Evolutionary conservation across 2,797 vertebrate species (phyloP).

Genomic region (Parauchenoglanis punctatus): DNA sequence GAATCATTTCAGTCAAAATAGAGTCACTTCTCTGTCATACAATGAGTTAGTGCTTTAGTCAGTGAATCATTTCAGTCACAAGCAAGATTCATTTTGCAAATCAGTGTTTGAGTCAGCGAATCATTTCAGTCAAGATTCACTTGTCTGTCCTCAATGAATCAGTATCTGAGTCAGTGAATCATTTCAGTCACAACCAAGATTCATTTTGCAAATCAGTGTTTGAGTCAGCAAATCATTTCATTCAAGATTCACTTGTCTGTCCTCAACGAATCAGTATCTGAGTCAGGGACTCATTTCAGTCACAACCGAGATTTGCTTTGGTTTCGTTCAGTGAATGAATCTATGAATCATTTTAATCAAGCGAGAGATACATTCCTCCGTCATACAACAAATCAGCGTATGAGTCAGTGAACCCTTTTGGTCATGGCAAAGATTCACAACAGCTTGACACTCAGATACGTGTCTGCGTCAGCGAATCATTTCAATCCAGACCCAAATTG

Average conservation of each 20-base stretch:
- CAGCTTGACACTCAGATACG: background rate
- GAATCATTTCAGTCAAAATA: background rate
- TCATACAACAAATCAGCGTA: background rate
- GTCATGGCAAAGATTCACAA: background rate
- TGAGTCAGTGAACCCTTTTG: background rate
- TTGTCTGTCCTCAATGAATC: background rate
- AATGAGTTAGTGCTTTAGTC: background rate
- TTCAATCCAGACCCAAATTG: no score
- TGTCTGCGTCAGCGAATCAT: background rate
- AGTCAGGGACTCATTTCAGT: background rate
- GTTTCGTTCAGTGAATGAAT: background rate
- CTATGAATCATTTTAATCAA: background rate
- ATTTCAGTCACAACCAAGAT: background rate
- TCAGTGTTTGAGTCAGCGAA: background rate
- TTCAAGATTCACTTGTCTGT: background rate
- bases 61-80: background rate
- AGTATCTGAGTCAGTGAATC: background rate
- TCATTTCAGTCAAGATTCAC: background rate
- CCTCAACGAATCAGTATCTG: background rate
- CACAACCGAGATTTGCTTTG: background rate
- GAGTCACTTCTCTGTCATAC: background rate
- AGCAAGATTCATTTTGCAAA: background rate
- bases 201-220: background rate
- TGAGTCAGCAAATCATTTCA: background rate
- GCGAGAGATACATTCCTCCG: background rate